Percentiles rank a stretch among this genome's conserved stretches.
These are phyloP conservation scores for Clarias platycephalus DNA, from an alignment of 2,797 vertebrate species.

Conservation along the genomic window DNA sequence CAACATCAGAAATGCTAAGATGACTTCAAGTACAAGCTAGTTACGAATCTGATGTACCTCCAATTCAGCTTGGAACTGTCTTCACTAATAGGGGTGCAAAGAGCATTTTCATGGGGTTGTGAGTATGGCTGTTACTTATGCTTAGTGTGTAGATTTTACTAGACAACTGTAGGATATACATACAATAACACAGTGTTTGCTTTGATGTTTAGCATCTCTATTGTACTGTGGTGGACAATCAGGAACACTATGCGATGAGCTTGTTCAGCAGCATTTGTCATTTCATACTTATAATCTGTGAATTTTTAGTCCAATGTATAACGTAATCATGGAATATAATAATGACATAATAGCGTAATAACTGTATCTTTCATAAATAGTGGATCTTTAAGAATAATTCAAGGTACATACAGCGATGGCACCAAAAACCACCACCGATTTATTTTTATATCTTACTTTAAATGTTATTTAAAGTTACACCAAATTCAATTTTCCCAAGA, in stretches of 20 bases:
- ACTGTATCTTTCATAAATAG: background rate
- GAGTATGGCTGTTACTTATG: conserved; percentile 1
- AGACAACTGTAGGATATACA: background rate
- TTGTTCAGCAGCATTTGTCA: background rate
- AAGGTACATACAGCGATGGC: background rate
- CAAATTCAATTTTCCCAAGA: background rate
- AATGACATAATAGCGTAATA: background rate
- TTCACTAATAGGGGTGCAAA: background rate
- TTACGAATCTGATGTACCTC: background rate
- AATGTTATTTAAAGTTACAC: background rate
- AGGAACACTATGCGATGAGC: background rate
- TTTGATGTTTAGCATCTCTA: background rate
- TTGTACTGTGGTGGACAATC: background rate
- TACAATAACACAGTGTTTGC: background rate
- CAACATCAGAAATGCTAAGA: background rate
- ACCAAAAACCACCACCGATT: background rate
- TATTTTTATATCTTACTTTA: background rate
- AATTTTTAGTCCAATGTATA: background rate
- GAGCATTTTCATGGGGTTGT: background rate
- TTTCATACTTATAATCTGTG: background rate
- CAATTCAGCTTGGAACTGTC: background rate
- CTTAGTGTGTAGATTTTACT: background rate
- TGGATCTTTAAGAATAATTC: background rate
- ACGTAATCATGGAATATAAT: too few relatives aligned
- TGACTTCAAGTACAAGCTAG: background rate